Evolutionary conservation across 53 echinoderm and acorn worm species (phyloP), one percentile per base, ranked within the genome.

Genomic region (Holothuria scabra): DNA sequence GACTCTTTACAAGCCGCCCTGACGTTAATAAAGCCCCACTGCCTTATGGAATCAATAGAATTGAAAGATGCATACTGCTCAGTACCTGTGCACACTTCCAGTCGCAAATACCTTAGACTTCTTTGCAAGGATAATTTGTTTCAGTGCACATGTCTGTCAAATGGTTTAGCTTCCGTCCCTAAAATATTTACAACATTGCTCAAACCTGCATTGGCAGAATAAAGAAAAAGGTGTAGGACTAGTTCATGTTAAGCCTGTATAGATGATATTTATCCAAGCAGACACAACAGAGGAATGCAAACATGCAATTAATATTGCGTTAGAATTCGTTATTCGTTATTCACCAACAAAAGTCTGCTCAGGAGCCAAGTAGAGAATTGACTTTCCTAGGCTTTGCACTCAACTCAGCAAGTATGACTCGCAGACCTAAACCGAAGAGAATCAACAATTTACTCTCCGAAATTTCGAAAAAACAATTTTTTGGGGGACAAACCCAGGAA

Each of bases 381-480:
- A 30, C 31, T 12, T 79, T 79, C 31, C 57, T 79, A 59, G 57
- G 79, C 58, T 79, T 55, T 59, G 33, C 57, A 14, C 79, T 79
- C 58, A 57, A 79, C 20, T 79, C 74, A 6, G 7, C 21, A 19
- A 35, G 2, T 10, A 32, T 79, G 56, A 79, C 78, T n/a, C 2
- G 46, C 31, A 59, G 20, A 52, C 60, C 79, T 1, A 59, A 79
- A 79, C 60, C 79, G 4, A 0, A 79, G 28, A 79, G 79, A 79
- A 59, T 79, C 4, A 5, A 14, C 29, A 56, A 79, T 22, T 57
- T 29, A 34, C 33, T 58, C 8, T 18, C 74, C 5, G 19, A 41
- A 41, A 74, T 74, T 74, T 74, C 46, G 52, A 74, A 74, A 74
- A n/a, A n/a, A n/a, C n/a, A n/a, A n/a, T n/a, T n/a, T n/a, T 74